These are phyloP conservation scores for Platyrinchus mystaceus DNA, from an alignment of 2,797 vertebrate species.

Conservation along the genomic window DNA sequence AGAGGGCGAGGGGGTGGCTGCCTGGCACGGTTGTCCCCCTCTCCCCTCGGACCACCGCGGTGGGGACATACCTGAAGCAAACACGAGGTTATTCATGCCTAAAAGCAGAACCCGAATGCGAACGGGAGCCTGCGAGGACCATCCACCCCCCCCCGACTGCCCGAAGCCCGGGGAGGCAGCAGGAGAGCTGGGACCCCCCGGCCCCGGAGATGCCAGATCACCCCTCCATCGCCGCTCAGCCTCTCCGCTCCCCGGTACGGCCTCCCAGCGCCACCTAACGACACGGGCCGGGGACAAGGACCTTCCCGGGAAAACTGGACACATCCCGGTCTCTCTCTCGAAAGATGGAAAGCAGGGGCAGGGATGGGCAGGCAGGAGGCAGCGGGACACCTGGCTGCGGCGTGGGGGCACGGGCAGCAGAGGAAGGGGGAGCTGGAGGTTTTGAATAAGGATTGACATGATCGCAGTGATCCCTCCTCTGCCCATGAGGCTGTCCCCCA, in stretches of 20 bases:
- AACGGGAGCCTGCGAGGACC: accelerated
- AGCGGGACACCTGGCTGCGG: not conserved
- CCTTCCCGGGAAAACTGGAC: accelerated
- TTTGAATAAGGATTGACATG: not conserved
- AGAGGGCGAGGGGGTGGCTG: accelerated
- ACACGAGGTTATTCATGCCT: not conserved
- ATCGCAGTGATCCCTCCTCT: not conserved
- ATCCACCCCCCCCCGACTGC: not conserved
- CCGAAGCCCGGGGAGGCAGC: not conserved
- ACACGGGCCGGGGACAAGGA: not conserved
- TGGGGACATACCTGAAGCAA: not conserved
- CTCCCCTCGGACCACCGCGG: accelerated
- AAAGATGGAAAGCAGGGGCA: not conserved
- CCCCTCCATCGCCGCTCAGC: too few relatives aligned
- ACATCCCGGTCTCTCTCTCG: accelerated
- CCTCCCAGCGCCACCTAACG: slow-evolving; percentile 59
- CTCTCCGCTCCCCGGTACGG: not conserved
- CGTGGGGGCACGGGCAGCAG: not conserved
- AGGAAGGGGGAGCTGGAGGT: not conserved
- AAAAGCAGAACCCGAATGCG: not conserved
- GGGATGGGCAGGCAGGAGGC: not conserved
- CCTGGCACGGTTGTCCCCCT: not conserved
- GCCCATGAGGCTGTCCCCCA: not conserved
- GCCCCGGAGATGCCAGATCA: not conserved
- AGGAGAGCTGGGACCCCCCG: not conserved